Evolutionary conservation across 2,888 invertebrate genomes (phyloP).

Genomic region (Netelia inedita): DNA sequence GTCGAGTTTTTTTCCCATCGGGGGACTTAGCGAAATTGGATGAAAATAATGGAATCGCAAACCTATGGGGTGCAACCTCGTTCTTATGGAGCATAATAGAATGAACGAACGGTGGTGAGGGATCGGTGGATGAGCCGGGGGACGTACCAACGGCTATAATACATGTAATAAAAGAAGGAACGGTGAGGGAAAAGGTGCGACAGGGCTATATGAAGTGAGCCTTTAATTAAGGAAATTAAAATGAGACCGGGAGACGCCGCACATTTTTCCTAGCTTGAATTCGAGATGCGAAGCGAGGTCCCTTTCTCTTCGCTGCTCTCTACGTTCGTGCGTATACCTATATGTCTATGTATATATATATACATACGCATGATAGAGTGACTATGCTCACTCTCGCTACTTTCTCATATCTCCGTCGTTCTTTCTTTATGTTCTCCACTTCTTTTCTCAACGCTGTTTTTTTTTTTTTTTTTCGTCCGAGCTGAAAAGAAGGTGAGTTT

Average conservation of each 20-base stretch:
- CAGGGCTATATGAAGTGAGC: constrained; percentile 9
- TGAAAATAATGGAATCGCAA: constrained; percentile 21
- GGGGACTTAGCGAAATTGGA: constrained; percentile 12
- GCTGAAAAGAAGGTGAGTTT: constrained; percentile 7
- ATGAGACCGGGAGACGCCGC: constrained; percentile 38
- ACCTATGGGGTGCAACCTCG: background rate
- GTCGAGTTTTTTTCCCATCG: background rate
- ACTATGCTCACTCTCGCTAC: background rate
- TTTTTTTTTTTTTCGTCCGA: background rate
- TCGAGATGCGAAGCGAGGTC: constrained; percentile 25
- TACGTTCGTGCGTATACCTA: background rate
- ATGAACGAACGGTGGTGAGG: constrained; percentile 16
- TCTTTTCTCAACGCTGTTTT: background rate
- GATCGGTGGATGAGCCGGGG: constrained; percentile 35
- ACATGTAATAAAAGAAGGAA: background rate
- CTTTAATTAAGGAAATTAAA: constrained; percentile 66
- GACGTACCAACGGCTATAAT: constrained; percentile 15
- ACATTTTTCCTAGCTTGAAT: constrained; percentile 36
- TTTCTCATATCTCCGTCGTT: background rate
- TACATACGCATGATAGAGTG: background rate
- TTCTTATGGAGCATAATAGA: background rate
- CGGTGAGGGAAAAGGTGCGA: background rate
- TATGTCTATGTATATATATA: background rate
- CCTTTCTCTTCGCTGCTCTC: background rate
- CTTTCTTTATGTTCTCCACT: background rate